Evolutionary conservation across 2,888 invertebrate species (phyloP).

Genomic region (Hypercompe scribonia): DNA sequence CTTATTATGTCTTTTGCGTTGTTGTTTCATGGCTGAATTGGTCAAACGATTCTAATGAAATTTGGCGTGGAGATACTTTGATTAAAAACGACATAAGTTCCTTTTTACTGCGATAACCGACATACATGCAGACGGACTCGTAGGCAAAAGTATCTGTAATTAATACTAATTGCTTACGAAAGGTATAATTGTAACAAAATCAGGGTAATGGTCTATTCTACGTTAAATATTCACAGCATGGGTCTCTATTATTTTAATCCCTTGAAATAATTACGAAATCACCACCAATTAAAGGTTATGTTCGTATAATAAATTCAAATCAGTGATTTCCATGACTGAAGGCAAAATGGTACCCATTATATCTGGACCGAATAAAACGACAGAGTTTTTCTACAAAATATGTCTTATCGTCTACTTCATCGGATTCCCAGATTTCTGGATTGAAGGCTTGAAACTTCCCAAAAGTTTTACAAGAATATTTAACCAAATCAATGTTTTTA

Average conservation of each 20-base stretch:
- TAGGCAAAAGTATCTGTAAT: too few relatives aligned
- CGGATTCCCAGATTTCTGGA: conserved; percentile 61
- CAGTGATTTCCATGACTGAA: not conserved
- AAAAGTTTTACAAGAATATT: conserved; percentile 41
- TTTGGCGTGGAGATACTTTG: too few relatives aligned
- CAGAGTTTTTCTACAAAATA: conserved; percentile 46
- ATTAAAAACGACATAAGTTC: too few relatives aligned
- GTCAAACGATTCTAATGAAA: too few relatives aligned
- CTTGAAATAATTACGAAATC: conserved; percentile 2
- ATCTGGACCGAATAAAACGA: conserved; percentile 36
- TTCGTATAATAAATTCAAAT: not conserved
- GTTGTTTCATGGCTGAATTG: too few relatives aligned
- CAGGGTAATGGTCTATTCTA: not conserved
- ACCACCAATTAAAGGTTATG: not conserved
- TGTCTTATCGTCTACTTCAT: conserved; percentile 39
- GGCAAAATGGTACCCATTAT: conserved; percentile 16
- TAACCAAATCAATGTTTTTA: conserved; percentile 35
- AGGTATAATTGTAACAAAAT: not conserved
- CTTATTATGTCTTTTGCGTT: too few relatives aligned
- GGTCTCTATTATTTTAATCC: not conserved
- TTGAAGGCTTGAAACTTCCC: conserved; percentile 46
- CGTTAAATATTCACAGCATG: not conserved
- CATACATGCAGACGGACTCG: too few relatives aligned
- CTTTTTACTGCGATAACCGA: too few relatives aligned
- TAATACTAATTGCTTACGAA: too few relatives aligned